Percentiles rank a stretch among this genome's conserved stretches.
Conservation (phyloP, 2,888 invertebrate species). For the Xestia xanthographa region DNA sequence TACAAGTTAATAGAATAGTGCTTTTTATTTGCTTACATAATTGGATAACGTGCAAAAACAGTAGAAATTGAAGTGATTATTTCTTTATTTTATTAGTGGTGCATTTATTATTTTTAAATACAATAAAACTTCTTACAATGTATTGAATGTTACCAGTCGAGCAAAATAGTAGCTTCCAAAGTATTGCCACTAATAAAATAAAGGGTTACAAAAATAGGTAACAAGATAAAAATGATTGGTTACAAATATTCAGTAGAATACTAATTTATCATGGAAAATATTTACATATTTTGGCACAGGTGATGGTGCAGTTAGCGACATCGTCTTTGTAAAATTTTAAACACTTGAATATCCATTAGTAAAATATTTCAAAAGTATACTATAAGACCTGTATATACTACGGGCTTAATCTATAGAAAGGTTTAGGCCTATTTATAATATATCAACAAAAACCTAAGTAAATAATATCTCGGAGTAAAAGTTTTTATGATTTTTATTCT, state of each 20-base stretch:
- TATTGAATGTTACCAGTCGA: conserved; percentile 22
- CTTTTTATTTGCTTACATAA: conserved; percentile 56
- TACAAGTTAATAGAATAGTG: conserved; percentile 59
- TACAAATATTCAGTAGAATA: conserved; percentile 74
- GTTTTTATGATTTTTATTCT: conserved; percentile 33
- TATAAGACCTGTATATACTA: conserved; percentile 85
- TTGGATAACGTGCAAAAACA: conserved; percentile 65
- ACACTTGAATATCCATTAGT: conserved; percentile 76
- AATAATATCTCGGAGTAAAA: conserved; percentile 39
- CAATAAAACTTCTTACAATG: conserved; percentile 8
- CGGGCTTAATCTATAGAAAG: conserved; percentile 85
- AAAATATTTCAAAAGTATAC: conserved; percentile 83
- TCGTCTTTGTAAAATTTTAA: conserved; percentile 78
- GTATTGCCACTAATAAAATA: conserved; percentile 58
- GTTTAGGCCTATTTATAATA: conserved; percentile 86
- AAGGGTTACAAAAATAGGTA: conserved; percentile 68
- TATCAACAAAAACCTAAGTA: conserved; percentile 53
- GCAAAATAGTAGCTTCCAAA: not conserved
- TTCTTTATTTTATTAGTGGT: conserved; percentile 56
- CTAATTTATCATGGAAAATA: conserved; percentile 80
- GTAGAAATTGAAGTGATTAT: conserved; percentile 46
- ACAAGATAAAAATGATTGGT: conserved; percentile 70
- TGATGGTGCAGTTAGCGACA: conserved; percentile 82
- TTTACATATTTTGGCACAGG: conserved; percentile 89
- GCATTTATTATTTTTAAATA: not conserved